Percentiles rank a stretch among this genome's conserved stretches.
phyloP scores from a whole-genome alignment of 1,140 invertebrate species.

The Myzus persicae region DNA sequence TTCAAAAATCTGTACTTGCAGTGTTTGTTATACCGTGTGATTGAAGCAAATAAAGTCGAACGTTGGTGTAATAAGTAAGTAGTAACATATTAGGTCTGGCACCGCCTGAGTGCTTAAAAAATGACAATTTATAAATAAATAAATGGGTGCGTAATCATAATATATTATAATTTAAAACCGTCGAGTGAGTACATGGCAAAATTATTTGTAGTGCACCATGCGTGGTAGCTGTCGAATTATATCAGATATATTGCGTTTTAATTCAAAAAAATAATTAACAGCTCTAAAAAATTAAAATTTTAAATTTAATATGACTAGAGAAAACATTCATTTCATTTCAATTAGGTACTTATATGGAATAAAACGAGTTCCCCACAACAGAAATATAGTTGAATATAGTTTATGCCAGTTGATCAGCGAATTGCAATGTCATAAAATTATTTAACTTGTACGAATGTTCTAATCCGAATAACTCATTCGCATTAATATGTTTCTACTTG shows the following conservation, averaged over 20 bases:
- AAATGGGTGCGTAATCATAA: background rate
- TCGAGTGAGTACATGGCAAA: background rate
- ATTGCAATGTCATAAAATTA: background rate
- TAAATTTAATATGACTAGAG: background rate
- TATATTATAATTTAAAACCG: background rate
- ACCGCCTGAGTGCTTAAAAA: background rate
- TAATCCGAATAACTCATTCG: background rate
- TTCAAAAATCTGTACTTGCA: background rate
- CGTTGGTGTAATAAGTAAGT: background rate
- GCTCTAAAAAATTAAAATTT: background rate
- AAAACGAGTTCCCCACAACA: too few species aligned
- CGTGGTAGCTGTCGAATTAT: background rate
- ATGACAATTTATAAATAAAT: background rate
- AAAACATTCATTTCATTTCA: too few species aligned
- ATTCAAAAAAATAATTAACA: background rate
- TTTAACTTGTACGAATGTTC: background rate
- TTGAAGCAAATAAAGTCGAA: background rate
- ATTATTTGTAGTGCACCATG: background rate
- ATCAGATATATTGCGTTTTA: background rate
- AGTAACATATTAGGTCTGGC: too few species aligned
- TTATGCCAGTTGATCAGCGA: too few species aligned
- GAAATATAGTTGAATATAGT: too few species aligned
- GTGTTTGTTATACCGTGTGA: background rate
- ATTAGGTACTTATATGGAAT: too few species aligned
- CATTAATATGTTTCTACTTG: background rate